Conservation (phyloP, 2,797 vertebrate genomes). For the Erethizon dorsatum region DNA sequence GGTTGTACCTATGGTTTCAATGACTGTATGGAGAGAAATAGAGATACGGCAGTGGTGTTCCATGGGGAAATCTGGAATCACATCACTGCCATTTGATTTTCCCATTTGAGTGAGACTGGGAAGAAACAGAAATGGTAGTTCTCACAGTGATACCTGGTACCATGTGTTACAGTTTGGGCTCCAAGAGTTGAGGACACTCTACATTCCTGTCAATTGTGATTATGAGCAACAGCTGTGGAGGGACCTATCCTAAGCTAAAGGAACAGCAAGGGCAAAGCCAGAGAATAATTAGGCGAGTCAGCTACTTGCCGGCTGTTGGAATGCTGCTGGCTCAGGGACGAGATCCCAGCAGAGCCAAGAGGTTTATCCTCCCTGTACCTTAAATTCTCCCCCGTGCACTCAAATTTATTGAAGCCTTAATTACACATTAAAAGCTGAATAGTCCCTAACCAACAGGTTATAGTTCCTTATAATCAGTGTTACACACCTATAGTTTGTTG, state of each 20-base stretch:
- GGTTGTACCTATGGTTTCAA: neutral
- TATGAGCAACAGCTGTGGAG: neutral
- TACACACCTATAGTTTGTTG: neutral
- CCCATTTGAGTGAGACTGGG: neutral
- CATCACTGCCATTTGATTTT: neutral
- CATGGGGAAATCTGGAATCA: neutral
- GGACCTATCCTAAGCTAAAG: neutral
- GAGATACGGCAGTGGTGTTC: neutral
- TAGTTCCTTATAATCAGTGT: neutral
- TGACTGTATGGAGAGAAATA: neutral
- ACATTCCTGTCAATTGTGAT: neutral
- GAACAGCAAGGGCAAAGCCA: neutral
- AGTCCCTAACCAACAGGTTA: neutral
- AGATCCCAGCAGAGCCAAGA: neutral
- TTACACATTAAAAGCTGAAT: neutral
- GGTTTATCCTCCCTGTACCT: neutral
- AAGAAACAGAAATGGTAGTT: slow-evolving; percentile 45
- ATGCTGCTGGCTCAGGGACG: neutral
- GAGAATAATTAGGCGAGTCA: neutral
- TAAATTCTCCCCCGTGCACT: neutral
- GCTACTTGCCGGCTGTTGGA: neutral
- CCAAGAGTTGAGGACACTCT: neutral
- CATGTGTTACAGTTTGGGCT: neutral
- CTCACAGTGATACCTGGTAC: neutral
- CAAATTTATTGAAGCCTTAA: neutral